Conservation (phyloP, 2,888 invertebrate genomes). For the Napeogenes inachia region DNA sequence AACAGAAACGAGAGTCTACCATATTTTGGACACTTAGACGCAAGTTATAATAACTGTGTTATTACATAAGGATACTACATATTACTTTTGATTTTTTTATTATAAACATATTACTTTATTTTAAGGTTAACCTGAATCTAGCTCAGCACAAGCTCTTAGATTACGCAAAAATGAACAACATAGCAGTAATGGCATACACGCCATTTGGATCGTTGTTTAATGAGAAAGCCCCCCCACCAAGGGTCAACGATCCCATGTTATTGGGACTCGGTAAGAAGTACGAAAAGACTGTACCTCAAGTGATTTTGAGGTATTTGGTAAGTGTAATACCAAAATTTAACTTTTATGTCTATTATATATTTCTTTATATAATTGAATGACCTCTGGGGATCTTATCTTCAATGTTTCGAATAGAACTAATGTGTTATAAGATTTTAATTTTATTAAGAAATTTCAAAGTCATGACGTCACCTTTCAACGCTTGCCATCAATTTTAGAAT, state of each 20-base stretch:
- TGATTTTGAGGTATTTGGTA: slow-evolving; percentile 82
- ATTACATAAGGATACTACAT: too few species aligned
- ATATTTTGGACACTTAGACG: too few species aligned
- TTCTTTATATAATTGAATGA: too few species aligned
- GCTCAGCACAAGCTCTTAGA: slow-evolving; percentile 82
- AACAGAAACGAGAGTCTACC: too few species aligned
- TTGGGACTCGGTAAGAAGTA: slow-evolving; percentile 78
- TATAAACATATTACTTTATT: not conserved
- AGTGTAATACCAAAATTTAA: slow-evolving; percentile 31
- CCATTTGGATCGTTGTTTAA: slow-evolving; percentile 31
- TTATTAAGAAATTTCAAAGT: too few species aligned
- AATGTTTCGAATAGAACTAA: too few species aligned
- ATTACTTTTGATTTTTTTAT: too few species aligned
- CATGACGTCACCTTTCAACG: too few species aligned
- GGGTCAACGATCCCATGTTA: slow-evolving; percentile 74
- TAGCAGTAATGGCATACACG: slow-evolving; percentile 84
- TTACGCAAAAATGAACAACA: slow-evolving; percentile 80
- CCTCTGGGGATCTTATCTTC: too few species aligned
- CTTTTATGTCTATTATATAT: not conserved
- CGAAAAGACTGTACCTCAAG: slow-evolving; percentile 79
- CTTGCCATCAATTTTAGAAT: too few species aligned
- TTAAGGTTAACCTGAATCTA: slow-evolving; percentile 79
- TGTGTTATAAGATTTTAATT: too few species aligned
- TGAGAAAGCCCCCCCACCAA: slow-evolving; percentile 50
- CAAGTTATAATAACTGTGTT: too few species aligned